These are phyloP conservation scores for Trissolcus basalis DNA, from an alignment of 1,140 invertebrate species.

Conservation along the genomic window DNA sequence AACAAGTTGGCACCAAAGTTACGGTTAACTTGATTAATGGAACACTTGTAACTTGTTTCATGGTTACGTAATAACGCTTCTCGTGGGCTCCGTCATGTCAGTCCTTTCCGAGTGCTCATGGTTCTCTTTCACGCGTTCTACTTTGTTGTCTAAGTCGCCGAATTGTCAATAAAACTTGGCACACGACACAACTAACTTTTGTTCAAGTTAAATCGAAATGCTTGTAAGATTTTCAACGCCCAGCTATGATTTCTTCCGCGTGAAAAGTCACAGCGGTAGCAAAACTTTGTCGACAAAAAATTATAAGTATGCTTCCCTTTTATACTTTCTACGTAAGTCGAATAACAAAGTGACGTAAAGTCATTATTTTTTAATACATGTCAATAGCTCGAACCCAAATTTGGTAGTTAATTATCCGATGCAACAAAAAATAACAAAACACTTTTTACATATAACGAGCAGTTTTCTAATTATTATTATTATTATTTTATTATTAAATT, in stretches of 20 bases:
- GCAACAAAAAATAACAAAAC: too few species aligned
- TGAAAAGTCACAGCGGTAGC: slow-evolving; percentile 5
- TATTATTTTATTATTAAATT: too few species aligned
- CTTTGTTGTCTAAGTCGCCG: slow-evolving; percentile 18
- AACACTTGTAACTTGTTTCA: slow-evolving; percentile 64
- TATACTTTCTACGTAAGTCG: slow-evolving; percentile 16
- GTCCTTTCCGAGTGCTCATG: slow-evolving; percentile 24
- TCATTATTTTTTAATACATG: too few species aligned
- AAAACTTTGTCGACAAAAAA: slow-evolving; percentile 28
- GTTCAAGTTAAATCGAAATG: slow-evolving; percentile 56
- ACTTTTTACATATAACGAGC: too few species aligned
- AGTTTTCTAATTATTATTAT: too few species aligned
- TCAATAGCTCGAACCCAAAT: too few species aligned
- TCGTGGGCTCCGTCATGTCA: slow-evolving; percentile 40
- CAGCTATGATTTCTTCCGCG: slow-evolving; percentile 21
- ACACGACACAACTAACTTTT: slow-evolving; percentile 37
- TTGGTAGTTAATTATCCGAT: too few species aligned
- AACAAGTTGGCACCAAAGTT: slow-evolving; percentile 57
- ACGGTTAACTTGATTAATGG: slow-evolving; percentile 64
- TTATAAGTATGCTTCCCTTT: slow-evolving; percentile 1
- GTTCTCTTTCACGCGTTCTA: slow-evolving; percentile 32
- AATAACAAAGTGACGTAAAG: too few species aligned
- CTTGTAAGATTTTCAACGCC: slow-evolving; percentile 21
- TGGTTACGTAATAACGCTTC: slow-evolving; percentile 62
- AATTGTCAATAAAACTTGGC: slow-evolving; percentile 51